Evolutionary conservation across 2,888 invertebrate species (phyloP), one percentile per base, ranked within the genome.

Genomic region (Drosophila recens): DNA sequence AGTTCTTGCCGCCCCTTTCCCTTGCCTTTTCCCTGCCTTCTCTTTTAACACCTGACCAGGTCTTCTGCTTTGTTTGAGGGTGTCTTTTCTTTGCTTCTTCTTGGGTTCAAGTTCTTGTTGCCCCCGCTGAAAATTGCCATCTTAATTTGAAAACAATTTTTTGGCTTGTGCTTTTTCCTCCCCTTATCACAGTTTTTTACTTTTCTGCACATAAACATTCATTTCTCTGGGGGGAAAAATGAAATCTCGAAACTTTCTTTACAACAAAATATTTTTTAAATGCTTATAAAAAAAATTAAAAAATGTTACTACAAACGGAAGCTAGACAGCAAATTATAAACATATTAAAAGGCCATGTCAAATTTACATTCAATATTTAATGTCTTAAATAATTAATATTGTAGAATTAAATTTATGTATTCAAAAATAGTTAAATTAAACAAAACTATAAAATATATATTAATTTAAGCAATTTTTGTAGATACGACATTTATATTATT

Each of bases 141-240:
- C 77, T 84, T 90, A 90, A 90, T 90, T 90, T 89, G 76, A 82
- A 89, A 90, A 89, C 82, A 89, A 79, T 89, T 84, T 78, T 43
- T 65, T 48, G 68, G 65, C 73, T 68, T 34, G 30, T 17, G 23
- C 30, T 6, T 53, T 58, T 67, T 66, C 43, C 45, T 13, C 54
- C 13, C 64, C 49, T 27, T n/a, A 23, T 59, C 42, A 51, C 63
- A 56, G 72, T 69, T 79, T 73, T 23, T 46, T 46, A 17, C 27
- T 17, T 27, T 27, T 38, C 38, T 30, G 15, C 13, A 38, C 70
- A 70, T 62, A 67, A 72, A 71, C 73, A 85, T 81, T 76, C 56
- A 80, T 89, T 81, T 81, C 80, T 70, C 82, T 15, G 1, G 67
- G 79, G 17, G 23, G 10, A 46, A 13, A 33, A 23, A 23, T 0